Evolutionary conservation across 2,113 vertebrate species (phyloP), one percentile per base, ranked within the genome.

Genomic region (Jaculus jaculus): DNA sequence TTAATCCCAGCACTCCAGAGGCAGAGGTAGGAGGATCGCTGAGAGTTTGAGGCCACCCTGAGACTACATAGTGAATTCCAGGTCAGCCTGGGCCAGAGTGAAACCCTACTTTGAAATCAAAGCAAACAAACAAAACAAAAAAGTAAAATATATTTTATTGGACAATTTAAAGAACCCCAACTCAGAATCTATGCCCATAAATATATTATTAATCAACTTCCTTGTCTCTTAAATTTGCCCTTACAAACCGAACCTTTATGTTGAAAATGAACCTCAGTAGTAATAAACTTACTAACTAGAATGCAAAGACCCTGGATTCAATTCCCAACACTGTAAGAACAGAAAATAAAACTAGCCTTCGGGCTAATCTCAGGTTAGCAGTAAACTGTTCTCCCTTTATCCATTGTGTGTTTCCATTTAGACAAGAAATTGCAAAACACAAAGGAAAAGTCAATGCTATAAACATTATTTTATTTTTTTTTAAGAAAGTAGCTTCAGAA

Each of bases 401-500:
- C 13, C 6, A 65, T 21, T 30, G 47, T 23, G 51, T 21, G 7
- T 87, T 32, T 78, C 30, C 39, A 66, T 77, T 94, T 75, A 87
- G 61, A 90, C 2, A 91, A 80, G 37, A 80, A 91, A 63, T 63
- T 71, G 81, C 51, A 85, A 92, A 92, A 92, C 60, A 96, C 81
- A 95, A 85, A 94, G 61, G 51, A 69, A 84, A 96, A 97, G 54
- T 18, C 66, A 97, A n/a, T 71, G 9, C 96, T 98, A 97, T 98
- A 98, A 98, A 98, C 98, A 96, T 97, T 97, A 97, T 98, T 98
- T 96, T 96, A 96, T 96, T 96, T 96, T 91, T 95, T 93, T 97
- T 96, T 97, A 97, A 98, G 97, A 98, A 97, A 98, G 97, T 96
- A 97, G 97, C 92, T 98, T 97, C 98, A 98, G 97, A 98, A 98